Percentiles rank a stretch among this genome's conserved stretches.
Evolutionary conservation across 2,888 invertebrate species (phyloP).

Genomic region (Dicyrtoma fusca): DNA sequence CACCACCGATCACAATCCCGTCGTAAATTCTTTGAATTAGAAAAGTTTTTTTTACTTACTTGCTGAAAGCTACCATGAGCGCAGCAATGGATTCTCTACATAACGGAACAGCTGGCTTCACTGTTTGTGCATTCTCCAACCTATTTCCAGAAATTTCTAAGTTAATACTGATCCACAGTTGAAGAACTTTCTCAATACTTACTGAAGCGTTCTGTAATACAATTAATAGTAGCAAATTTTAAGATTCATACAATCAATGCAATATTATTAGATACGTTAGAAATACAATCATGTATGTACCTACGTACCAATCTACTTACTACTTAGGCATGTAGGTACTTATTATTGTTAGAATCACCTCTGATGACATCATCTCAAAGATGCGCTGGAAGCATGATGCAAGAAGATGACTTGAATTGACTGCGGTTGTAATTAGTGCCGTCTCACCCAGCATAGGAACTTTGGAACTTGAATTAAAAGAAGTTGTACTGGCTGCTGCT

Average conservation of each 20-base stretch:
- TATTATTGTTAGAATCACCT: too few species aligned
- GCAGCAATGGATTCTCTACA: constrained; percentile 69
- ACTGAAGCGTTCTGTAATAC: constrained; percentile 70
- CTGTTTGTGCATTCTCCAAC: constrained; percentile 65
- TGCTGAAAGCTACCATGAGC: constrained; percentile 69
- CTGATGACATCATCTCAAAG: constrained; percentile 55
- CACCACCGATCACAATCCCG: too few species aligned
- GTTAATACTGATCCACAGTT: constrained; percentile 84
- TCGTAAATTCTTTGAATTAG: too few species aligned
- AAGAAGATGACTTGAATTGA: constrained; percentile 42
- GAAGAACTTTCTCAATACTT: constrained; percentile 80
- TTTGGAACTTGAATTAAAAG: background rate
- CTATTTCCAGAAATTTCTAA: constrained; percentile 61
- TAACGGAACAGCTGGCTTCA: constrained; percentile 69
- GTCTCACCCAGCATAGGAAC: too few species aligned
- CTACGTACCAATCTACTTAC: background rate
- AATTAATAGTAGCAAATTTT: too few species aligned
- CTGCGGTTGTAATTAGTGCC: constrained; percentile 23
- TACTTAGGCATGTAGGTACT: too few species aligned
- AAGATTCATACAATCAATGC: constrained; percentile 13
- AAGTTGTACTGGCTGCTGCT: background rate
- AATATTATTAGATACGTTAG: background rate
- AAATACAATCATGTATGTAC: background rate
- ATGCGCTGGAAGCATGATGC: constrained; percentile 50
- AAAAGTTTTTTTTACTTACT: constrained; percentile 61